Evolutionary conservation across 2,113 vertebrate species (phyloP).

Genomic region (Chitala chitala): DNA sequence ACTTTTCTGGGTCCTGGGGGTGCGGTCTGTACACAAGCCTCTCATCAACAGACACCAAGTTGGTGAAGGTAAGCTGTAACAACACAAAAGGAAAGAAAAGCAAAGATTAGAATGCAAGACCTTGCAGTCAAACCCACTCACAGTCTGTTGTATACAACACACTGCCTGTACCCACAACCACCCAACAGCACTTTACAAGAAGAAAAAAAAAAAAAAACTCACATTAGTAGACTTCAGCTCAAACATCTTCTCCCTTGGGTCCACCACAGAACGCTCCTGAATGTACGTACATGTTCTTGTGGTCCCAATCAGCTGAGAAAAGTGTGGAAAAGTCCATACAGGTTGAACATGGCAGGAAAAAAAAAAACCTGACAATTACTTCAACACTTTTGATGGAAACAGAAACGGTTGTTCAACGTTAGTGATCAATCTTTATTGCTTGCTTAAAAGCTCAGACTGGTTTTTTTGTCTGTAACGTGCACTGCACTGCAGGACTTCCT

Average conservation of each 20-base stretch:
- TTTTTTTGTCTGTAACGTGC: no score
- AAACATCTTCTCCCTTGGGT: conserved; percentile 76
- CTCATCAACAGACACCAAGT: conserved; percentile 93
- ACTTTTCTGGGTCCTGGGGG: conserved; percentile 84
- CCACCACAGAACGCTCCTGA: conserved; percentile 89
- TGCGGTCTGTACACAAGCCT: conserved; percentile 89
- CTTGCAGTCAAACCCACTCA: background rate
- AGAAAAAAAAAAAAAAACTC: conserved; percentile 49
- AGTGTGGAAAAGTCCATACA: conserved; percentile 19
- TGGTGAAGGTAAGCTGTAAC: conserved; percentile 88
- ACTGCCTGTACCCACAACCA: background rate
- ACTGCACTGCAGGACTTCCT: no score
- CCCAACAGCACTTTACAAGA: background rate
- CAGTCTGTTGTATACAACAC: background rate
- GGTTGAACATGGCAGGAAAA: background rate
- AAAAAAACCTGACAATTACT: background rate
- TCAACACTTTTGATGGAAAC: background rate
- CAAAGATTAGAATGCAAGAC: background rate
- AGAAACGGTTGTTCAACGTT: no score
- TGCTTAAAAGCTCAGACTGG: no score
- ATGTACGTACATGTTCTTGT: conserved; percentile 81
- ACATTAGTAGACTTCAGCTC: conserved; percentile 92
- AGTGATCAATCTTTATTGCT: no score
- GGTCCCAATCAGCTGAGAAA: conserved; percentile 78
- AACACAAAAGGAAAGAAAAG: background rate